Evolutionary conservation across 2,113 vertebrate genomes (phyloP).

Genomic region (Atherinomorus stipes): DNA sequence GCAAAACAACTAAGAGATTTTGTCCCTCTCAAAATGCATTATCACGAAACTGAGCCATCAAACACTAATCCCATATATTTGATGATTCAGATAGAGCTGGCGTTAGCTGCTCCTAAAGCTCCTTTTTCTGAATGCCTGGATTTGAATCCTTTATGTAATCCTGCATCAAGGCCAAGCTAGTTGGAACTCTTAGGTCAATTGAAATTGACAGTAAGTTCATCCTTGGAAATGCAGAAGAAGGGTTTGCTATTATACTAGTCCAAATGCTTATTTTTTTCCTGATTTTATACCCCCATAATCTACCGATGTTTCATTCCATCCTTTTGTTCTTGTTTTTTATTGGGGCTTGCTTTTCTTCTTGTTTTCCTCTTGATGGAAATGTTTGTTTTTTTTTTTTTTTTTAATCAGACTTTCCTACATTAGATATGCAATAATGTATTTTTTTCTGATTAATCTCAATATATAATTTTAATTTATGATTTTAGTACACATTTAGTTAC

Average conservation of each 20-base stretch:
- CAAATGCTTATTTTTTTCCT: neutral
- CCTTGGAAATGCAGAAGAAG: neutral
- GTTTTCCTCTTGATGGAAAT: neutral
- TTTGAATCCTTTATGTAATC: constrained; percentile 70
- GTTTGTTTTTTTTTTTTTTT: no score
- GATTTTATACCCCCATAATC: neutral
- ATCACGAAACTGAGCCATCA: constrained; percentile 52
- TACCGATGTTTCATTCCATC: neutral
- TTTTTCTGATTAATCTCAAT: neutral
- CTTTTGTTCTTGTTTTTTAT: neutral
- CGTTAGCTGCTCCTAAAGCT: constrained; percentile 66
- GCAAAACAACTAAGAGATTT: constrained; percentile 21
- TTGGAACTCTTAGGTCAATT: constrained; percentile 49
- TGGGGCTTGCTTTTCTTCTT: neutral
- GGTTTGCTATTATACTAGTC: neutral
- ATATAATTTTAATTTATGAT: no score
- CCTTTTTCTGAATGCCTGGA: constrained; percentile 55
- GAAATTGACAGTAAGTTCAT: constrained; percentile 52
- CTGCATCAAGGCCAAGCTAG: constrained; percentile 48
- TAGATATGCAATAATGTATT: neutral
- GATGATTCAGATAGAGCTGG: constrained; percentile 64
- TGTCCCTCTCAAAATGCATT: constrained; percentile 50
- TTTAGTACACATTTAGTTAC: no score
- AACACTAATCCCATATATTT: constrained; percentile 64
- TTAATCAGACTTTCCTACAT: no score